Base-by-base conservation (phyloP, 2,888 invertebrate species). In the Polydrusus cervinus region DNA sequence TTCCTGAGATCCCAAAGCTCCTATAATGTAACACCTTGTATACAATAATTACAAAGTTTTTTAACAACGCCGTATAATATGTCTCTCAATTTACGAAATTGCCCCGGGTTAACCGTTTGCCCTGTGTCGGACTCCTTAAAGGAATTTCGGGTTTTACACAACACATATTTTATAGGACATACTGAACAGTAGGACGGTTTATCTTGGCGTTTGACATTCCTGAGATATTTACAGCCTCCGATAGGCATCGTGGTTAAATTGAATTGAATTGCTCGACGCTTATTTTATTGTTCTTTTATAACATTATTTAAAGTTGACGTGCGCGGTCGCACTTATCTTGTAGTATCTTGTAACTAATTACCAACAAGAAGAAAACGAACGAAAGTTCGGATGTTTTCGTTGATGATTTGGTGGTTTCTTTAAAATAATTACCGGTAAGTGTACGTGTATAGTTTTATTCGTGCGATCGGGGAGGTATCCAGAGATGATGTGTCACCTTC, bases 181-280 rank as follows among this genome's bases (percentile, higher is more conserved):
- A 64, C 60, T 18, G 75, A 75, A 75, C 75, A 75, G 75, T 75
- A 75, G 76, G 72, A 76, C 30, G 65, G 72, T 76, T 72, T 76
- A 76, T 76, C 76, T 76, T 71, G 75, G 75, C 75, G 40, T 75
- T 72, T 76, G 76, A 76, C 76, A 76, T 76, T 76, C 76, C 72
- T 72, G 76, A 76, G 76, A 76, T 76, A 76, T 76, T 76, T 76
- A 76, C 76, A 69, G 71, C 72, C 69, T 57, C 55, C 72, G 76
- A 76, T 76, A 76, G 40, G 72, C 14, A 76, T 76, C 76, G 67
- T 69, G 72, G 76, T 76, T 76, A 76, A 76, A 76, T 76, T 76
- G 76, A 76, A 76, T 76, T 76, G 76, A 76, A 76, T 76, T 72
- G 76, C 76, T 51, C 72, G 60, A 69, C 47, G 47, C 47, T 66